Evolutionary conservation across 2,797 vertebrate species (phyloP).

Genomic region (Melopsittacus undulatus): DNA sequence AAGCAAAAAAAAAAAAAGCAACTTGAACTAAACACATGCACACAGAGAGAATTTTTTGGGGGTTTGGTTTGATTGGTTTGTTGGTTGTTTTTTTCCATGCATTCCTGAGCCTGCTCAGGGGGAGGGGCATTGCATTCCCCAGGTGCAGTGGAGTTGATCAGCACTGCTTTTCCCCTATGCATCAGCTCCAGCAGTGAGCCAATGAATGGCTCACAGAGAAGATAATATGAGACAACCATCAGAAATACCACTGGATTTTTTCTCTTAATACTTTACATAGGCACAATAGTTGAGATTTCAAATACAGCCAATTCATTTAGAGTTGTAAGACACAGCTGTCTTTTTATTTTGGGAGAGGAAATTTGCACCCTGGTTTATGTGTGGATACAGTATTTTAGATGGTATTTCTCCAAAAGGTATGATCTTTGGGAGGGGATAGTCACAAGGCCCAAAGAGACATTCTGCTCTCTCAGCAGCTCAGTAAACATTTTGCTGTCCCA

Average conservation of each 20-base stretch:
- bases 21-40: background rate
- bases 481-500: background rate
- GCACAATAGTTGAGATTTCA: background rate
- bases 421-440: background rate
- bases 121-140: fast-evolving
- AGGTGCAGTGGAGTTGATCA: fast-evolving
- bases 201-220: background rate
- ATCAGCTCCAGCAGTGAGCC: background rate
- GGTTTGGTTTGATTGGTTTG: background rate
- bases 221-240: background rate
- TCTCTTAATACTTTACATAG: background rate
- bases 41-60: background rate
- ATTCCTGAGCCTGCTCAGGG: background rate
- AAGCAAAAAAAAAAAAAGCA: background rate
- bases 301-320: background rate
- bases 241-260: background rate
- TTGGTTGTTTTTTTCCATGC: background rate
- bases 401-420: background rate
- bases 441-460: background rate
- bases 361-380: background rate
- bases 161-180: background rate
- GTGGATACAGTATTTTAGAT: background rate
- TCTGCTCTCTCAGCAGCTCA: background rate
- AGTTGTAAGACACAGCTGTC: background rate
- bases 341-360: background rate